Conservation (phyloP, 2,113 vertebrate genomes). For the Furnarius figulus region DNA sequence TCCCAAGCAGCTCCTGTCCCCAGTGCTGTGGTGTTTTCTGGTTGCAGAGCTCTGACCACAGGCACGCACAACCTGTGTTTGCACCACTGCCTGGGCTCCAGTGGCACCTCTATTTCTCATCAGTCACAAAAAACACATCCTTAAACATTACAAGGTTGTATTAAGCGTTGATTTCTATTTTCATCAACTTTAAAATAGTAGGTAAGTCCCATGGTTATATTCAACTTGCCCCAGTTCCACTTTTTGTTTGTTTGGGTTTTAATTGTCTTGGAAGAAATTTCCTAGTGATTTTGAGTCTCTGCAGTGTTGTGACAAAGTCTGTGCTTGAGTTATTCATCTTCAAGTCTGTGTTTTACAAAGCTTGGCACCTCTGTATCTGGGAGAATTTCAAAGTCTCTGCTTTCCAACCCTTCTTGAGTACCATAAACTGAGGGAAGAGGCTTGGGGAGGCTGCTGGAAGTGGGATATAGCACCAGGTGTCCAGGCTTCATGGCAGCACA, state of each 20-base stretch:
- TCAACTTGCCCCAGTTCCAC: neutral
- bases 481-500: fast-evolving
- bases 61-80: neutral
- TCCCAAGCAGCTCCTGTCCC: neutral
- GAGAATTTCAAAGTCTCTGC: neutral
- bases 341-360: neutral
- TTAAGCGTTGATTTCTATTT: neutral
- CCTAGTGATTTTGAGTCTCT: neutral
- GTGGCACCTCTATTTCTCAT: neutral
- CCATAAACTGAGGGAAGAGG: neutral
- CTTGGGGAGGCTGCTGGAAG: neutral
- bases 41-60: neutral
- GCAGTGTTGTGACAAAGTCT: neutral
- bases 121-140: neutral
- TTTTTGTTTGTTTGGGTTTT: neutral
- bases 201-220: neutral
- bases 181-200: neutral
- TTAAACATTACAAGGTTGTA: neutral
- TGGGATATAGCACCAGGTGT: neutral
- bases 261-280: neutral
- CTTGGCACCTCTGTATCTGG: neutral
- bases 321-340: neutral
- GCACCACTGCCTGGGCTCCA: neutral
- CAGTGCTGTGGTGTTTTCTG: neutral
- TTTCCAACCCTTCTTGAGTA: neutral